phyloP scores from a whole-genome alignment of 2,888 invertebrate species.

The Lasioglossum lativentre region DNA sequence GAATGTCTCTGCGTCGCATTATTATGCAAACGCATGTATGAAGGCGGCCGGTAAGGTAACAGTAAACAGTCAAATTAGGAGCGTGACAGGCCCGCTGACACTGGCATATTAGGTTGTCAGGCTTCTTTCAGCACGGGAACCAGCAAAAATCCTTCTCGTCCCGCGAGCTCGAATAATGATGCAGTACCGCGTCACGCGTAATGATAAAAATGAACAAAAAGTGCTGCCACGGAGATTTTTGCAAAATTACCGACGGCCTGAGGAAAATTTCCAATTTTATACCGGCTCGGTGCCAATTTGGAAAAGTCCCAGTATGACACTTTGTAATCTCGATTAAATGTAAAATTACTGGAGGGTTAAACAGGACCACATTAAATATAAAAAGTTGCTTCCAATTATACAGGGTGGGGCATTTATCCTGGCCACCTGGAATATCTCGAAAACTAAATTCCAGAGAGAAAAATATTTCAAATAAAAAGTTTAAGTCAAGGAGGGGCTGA shows the following conservation, averaged over 20 bases:
- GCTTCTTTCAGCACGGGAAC: slow-evolving; percentile 39
- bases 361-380: no score
- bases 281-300: background rate
- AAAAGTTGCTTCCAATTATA: no score
- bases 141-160: slow-evolving; percentile 3
- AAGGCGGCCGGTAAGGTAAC: slow-evolving; percentile 26
- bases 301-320: no score
- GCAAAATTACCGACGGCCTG: background rate
- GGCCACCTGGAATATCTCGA: no score
- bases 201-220: background rate
- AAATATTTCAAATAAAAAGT: no score
- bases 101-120: slow-evolving; percentile 67
- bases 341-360: no score
- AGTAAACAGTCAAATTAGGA: slow-evolving; percentile 65
- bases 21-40: slow-evolving; percentile 59
- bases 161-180: background rate
- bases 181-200: background rate
- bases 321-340: no score
- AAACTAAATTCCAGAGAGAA: no score
- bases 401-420: no score
- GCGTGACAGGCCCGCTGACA: slow-evolving; percentile 58
- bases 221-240: background rate
- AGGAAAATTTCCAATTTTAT: background rate
- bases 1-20: slow-evolving; percentile 34
- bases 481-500: no score